Evolutionary conservation across 2,113 vertebrate genomes (phyloP).

Genomic region (Cygnus buccinator): DNA sequence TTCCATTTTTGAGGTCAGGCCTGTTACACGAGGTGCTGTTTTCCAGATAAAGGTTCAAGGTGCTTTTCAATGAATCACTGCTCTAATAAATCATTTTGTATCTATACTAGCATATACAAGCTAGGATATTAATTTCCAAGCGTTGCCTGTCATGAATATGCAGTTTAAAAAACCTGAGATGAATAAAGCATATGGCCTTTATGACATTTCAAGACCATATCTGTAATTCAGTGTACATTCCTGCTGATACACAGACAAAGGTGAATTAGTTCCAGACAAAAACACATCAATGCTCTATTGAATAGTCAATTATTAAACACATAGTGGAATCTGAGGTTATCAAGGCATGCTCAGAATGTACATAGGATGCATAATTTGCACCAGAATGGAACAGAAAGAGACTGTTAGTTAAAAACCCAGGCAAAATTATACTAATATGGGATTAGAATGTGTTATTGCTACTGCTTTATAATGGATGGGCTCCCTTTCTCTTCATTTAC

Average conservation of each 20-base stretch:
- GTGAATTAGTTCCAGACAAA: constrained; percentile 81
- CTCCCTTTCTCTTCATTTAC: constrained; percentile 6
- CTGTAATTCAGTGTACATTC: constrained; percentile 72
- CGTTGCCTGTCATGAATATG: constrained; percentile 64
- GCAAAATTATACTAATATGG: constrained; percentile 26
- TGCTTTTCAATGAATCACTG: constrained; percentile 13
- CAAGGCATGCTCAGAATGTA: constrained; percentile 67
- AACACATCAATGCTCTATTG: constrained; percentile 76
- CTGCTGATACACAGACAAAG: constrained; percentile 72
- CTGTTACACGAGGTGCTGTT: constrained; percentile 29
- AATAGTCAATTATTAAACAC: constrained; percentile 82
- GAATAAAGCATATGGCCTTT: constrained; percentile 37
- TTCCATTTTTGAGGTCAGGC: constrained; percentile 19
- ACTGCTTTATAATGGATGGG: neutral
- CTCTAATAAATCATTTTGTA: constrained; percentile 72
- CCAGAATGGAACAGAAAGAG: constrained; percentile 15
- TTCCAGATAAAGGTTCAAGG: constrained; percentile 58
- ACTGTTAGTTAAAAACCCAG: constrained; percentile 33
- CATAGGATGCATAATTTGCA: constrained; percentile 47
- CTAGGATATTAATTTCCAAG: constrained; percentile 59
- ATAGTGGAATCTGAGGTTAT: constrained; percentile 72
- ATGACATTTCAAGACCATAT: constrained; percentile 6
- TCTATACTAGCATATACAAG: constrained; percentile 37
- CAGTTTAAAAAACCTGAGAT: constrained; percentile 33
- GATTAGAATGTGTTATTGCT: constrained; percentile 41